These are phyloP conservation scores for Anoura caudifer DNA, from an alignment of 2,113 vertebrate species.

Conservation along the genomic window DNA sequence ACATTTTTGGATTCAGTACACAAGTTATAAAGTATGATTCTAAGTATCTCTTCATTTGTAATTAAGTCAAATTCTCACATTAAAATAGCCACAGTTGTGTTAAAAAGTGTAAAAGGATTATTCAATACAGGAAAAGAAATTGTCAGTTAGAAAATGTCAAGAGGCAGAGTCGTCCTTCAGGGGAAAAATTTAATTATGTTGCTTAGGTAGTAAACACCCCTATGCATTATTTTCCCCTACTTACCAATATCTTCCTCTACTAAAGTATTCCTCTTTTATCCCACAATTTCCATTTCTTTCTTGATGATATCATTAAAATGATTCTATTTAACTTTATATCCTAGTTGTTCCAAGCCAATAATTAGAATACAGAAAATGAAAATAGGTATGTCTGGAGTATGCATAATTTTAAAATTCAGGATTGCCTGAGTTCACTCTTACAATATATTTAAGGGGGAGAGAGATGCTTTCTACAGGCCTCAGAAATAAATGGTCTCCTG, in stretches of 20 bases:
- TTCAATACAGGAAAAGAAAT: background rate
- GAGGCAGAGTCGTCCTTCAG: background rate
- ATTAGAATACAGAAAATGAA: constrained; percentile 41
- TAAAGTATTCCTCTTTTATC: background rate
- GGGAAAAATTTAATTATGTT: background rate
- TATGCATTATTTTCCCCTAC: background rate
- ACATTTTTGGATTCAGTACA: background rate
- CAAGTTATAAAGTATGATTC: background rate
- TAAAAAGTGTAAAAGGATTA: background rate
- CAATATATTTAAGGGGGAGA: background rate
- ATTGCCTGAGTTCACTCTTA: background rate
- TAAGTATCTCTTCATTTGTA: background rate
- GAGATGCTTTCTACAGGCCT: background rate
- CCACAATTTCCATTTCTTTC: background rate
- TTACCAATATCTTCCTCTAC: background rate
- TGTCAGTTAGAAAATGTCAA: background rate
- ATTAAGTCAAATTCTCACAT: background rate
- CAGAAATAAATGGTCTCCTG: background rate
- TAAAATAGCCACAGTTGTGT: background rate
- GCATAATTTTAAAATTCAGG: background rate
- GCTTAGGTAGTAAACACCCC: background rate
- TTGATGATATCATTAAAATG: constrained; percentile 18
- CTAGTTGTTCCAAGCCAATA: background rate
- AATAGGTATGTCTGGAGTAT: background rate
- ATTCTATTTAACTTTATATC: background rate